phyloP scores from a whole-genome alignment of 2,797 vertebrate species.

The Florisuga fusca region DNA sequence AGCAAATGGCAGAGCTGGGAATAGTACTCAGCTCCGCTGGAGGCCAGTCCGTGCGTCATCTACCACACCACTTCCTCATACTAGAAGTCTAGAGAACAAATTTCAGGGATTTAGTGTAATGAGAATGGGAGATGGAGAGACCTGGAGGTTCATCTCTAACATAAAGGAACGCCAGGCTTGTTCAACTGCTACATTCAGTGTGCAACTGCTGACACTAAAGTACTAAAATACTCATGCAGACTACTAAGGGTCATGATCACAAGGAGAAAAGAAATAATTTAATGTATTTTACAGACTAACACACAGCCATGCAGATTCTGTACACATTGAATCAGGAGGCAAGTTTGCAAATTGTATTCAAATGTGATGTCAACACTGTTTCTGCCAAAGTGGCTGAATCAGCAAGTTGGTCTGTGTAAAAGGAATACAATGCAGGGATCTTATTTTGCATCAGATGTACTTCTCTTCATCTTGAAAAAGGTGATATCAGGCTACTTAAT shows the following conservation, averaged over 20 bases:
- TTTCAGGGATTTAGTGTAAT: slow-evolving; percentile 48
- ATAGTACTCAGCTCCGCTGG: slow-evolving; percentile 18
- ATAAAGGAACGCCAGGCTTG: not conserved
- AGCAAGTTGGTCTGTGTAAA: not conserved
- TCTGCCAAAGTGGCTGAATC: not conserved
- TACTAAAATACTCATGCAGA: not conserved
- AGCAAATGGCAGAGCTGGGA: slow-evolving; percentile 48
- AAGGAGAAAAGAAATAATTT: not conserved
- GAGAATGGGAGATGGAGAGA: slow-evolving; percentile 32
- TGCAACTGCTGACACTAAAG: not conserved
- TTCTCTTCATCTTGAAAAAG: not conserved
- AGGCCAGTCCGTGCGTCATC: slow-evolving; percentile 31
- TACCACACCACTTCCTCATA: slow-evolving; percentile 8
- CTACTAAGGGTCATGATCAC: not conserved
- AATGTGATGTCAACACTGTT: slow-evolving; percentile 2
- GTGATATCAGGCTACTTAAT: not conserved
- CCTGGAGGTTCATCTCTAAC: slow-evolving; percentile 38
- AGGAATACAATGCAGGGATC: not conserved
- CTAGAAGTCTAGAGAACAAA: slow-evolving; percentile 20
- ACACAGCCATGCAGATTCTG: not conserved
- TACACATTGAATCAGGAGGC: not conserved
- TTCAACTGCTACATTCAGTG: not conserved
- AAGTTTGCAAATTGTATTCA: slow-evolving; percentile 18
- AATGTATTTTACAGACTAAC: slow-evolving; percentile 14
- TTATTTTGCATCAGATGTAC: not conserved